phyloP scores from a whole-genome alignment of 1,140 invertebrate species.

The Musca domestica region DNA sequence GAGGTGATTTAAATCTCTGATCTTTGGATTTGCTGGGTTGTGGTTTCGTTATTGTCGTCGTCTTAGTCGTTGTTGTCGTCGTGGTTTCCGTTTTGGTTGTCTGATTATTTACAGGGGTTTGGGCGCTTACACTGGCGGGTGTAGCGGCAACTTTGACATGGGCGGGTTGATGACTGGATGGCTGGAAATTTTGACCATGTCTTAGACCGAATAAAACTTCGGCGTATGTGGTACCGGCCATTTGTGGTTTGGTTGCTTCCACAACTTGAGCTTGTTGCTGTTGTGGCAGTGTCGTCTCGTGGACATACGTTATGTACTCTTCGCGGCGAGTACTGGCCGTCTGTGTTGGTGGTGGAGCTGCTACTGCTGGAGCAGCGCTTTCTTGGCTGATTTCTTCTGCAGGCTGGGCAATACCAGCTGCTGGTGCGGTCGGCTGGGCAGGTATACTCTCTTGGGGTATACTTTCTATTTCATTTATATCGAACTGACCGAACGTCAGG shows the following conservation, averaged over 20 bases:
- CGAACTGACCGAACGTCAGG: slow-evolving; percentile 50
- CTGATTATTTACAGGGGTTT: slow-evolving; percentile 19
- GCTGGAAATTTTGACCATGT: slow-evolving; percentile 54
- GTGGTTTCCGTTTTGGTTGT: slow-evolving; percentile 29
- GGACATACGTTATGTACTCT: not conserved
- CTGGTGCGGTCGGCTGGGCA: not conserved
- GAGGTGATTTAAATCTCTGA: slow-evolving; percentile 6
- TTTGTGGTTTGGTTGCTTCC: slow-evolving; percentile 30
- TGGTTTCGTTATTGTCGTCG: slow-evolving; percentile 20
- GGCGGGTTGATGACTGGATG: slow-evolving; percentile 56
- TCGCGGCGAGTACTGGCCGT: not conserved
- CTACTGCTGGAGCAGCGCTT: not conserved
- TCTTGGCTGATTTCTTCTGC: not conserved
- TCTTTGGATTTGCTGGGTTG: slow-evolving; percentile 9
- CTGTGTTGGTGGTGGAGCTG: not conserved
- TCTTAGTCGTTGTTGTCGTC: slow-evolving; percentile 26
- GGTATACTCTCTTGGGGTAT: slow-evolving; percentile 33
- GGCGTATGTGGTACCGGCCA: slow-evolving; percentile 45
- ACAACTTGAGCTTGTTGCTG: slow-evolving; percentile 21
- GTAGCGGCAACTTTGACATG: slow-evolving; percentile 31
- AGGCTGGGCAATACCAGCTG: too few relatives aligned
- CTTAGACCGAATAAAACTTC: slow-evolving; percentile 50
- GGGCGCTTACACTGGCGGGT: slow-evolving; percentile 23
- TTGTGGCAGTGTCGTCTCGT: not conserved
- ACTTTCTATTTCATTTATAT: slow-evolving; percentile 47